Percentiles rank a stretch among this genome's conserved stretches.
phyloP scores from a whole-genome alignment of 2,113 vertebrate genomes.

The Rhinoptilus africanus region DNA sequence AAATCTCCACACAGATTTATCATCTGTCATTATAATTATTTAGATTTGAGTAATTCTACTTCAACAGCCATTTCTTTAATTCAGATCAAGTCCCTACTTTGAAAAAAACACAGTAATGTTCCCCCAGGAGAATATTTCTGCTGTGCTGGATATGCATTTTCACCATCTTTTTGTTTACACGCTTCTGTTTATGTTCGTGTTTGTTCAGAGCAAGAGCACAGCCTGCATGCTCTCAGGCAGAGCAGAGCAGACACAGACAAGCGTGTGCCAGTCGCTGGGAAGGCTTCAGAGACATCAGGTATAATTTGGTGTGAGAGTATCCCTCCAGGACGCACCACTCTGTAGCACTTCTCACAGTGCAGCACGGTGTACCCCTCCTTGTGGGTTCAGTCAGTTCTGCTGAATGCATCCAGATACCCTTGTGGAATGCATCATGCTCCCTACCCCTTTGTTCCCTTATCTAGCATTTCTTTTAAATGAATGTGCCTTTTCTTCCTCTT shows the following conservation, averaged over 20 bases:
- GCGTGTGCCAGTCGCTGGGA: rapidly evolving
- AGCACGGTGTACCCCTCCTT: neutral
- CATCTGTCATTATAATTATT: neutral
- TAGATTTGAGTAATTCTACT: neutral
- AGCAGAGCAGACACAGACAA: neutral
- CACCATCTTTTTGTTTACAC: neutral
- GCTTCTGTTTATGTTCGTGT: neutral
- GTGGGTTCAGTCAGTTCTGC: neutral
- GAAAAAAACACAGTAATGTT: neutral
- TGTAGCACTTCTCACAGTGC: neutral
- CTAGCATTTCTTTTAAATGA: neutral
- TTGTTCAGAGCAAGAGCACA: neutral
- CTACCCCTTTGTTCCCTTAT: neutral
- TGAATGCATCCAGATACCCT: neutral
- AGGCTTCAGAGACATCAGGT: neutral
- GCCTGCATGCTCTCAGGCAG: neutral
- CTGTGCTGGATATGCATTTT: neutral
- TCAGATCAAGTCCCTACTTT: neutral
- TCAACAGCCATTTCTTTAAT: neutral
- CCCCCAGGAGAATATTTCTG: neutral
- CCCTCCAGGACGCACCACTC: neutral
- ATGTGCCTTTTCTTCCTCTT: neutral
- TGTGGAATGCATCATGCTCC: neutral
- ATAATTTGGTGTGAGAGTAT: neutral
- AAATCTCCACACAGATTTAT: neutral